Base-by-base conservation (phyloP, 2,888 invertebrate species). In the Epistrophe grossulariae region DNA sequence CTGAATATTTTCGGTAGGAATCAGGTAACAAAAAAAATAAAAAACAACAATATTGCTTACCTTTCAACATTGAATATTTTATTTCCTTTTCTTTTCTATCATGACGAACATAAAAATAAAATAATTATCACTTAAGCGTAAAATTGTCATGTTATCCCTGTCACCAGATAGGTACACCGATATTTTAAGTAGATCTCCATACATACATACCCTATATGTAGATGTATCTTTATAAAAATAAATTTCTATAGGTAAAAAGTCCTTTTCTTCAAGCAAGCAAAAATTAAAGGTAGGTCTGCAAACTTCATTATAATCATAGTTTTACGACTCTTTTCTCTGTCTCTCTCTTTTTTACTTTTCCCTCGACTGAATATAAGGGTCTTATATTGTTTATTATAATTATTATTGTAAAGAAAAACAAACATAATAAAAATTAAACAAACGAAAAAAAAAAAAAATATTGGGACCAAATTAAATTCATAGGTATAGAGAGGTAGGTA, bases 71-170 rank as follows among this genome's bases (percentile, higher is more conserved):
- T 64, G 17, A 43, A 48, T 59, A n/a, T 78, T 31, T 70, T 64
- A 45, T 62, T 43, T 60, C 45, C 55, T 48, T 13, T 24, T 59
- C 13, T 31, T 17, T 17, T 76, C 9, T 45, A 17, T 71, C n/a
- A 60, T 72, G 66, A 78, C n/a, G 74, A 79, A 90, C 91, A 90
- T 91, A 91, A 91, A 91, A 91, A 79, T 88, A 88, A 89, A 89
- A 91, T 91, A 91, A 91, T 92, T 91, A 91, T 90, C 90, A 91
- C 88, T 92, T 90, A 89, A 90, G 92, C 91, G 90, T 91, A 90
- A 91, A 91, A 91, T 91, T 90, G 89, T 90, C 79, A 89, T 90
- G 89, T 90, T 90, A 89, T 88, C 81, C 83, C 79, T 84, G 74
- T 81, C 84, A 71, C 70, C 83, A 64, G 71, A 24, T 24, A 64